These are phyloP conservation scores for Sisor rabdophorus DNA, from an alignment of 2,113 vertebrate genomes.

Conservation along the genomic window DNA sequence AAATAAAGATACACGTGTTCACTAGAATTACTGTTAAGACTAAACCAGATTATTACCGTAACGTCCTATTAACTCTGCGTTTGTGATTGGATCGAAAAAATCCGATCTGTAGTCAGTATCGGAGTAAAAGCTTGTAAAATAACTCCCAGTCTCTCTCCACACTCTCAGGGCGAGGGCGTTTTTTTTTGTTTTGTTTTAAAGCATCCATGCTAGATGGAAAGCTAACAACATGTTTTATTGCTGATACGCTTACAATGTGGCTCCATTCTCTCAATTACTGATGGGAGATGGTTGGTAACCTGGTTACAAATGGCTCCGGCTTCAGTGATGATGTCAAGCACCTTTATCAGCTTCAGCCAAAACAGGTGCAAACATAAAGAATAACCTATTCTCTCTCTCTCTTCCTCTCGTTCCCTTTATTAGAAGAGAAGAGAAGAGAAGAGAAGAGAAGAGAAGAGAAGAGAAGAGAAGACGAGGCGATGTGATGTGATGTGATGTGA, in stretches of 20 bases:
- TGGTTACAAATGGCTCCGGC: conserved; percentile 70
- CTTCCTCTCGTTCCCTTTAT: background rate
- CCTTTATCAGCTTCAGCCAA: conserved; percentile 65
- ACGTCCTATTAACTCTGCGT: background rate
- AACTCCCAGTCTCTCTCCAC: conserved; percentile 61
- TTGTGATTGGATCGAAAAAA: background rate
- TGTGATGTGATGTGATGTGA: too few relatives aligned
- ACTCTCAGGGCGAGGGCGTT: too few relatives aligned
- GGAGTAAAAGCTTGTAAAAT: conserved; percentile 59
- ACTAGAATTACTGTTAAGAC: background rate
- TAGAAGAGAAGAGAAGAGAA: background rate
- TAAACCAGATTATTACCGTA: background rate
- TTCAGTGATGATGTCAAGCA: conserved; percentile 72
- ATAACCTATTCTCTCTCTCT: conserved; percentile 27
- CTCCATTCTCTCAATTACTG: conserved; percentile 69
- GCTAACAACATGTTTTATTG: conserved; percentile 70
- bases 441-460: too few relatives aligned
- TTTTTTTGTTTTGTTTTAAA: conserved; percentile 68
- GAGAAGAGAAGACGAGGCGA: too few relatives aligned
- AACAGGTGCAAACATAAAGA: conserved; percentile 50
- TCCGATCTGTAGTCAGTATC: background rate
- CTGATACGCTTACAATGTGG: conserved; percentile 71
- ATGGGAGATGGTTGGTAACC: conserved; percentile 73
- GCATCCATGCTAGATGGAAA: conserved; percentile 66
- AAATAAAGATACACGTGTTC: background rate